Evolutionary conservation across 2,113 vertebrate species (phyloP).

Genomic region (Leuciscus idus): DNA sequence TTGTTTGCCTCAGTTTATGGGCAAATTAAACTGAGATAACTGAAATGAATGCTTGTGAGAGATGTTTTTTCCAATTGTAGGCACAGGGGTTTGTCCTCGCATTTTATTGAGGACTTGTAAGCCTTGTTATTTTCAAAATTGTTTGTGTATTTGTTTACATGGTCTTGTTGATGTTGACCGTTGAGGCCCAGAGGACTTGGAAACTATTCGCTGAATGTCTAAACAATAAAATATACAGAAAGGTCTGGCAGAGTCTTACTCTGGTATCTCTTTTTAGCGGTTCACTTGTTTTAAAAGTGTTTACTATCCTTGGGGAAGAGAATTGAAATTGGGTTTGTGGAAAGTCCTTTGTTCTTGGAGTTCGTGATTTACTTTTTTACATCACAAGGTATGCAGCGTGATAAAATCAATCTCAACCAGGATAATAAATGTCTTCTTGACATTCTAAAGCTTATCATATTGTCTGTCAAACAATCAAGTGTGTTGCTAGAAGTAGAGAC

Average conservation of each 20-base stretch:
- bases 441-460: not conserved
- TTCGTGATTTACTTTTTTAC: not conserved
- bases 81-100: not conserved
- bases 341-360: not conserved
- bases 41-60: not conserved
- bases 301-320: slow-evolving; percentile 7
- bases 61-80: not conserved
- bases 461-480: not conserved
- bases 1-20: slow-evolving; percentile 20
- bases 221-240: slow-evolving; percentile 36
- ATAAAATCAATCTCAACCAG: not conserved
- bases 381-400: not conserved
- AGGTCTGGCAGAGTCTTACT: not conserved
- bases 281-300: slow-evolving; percentile 18
- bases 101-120: slow-evolving; percentile 6
- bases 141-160: slow-evolving; percentile 49
- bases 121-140: not conserved
- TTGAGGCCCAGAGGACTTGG: slow-evolving; percentile 38
- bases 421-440: not conserved
- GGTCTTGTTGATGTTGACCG: slow-evolving; percentile 43
- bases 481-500: not conserved
- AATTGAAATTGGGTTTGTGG: not conserved
- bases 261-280: slow-evolving; percentile 14
- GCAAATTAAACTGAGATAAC: not conserved
- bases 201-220: slow-evolving; percentile 40